phyloP scores from a whole-genome alignment of 2,888 invertebrate species.

The Hyppa rectilinea region DNA sequence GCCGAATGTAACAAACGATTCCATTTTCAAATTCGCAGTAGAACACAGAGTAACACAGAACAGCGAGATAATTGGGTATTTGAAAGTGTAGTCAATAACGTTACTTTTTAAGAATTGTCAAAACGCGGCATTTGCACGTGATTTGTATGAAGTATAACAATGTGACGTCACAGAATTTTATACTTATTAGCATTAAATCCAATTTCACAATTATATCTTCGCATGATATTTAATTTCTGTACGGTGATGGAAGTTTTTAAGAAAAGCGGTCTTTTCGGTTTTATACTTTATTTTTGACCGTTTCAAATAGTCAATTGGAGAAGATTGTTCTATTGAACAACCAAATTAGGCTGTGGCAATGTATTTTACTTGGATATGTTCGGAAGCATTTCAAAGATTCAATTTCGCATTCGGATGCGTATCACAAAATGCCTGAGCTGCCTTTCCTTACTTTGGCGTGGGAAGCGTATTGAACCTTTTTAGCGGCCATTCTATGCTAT shows the following conservation, averaged over 20 bases:
- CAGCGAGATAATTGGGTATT: constrained; percentile 28
- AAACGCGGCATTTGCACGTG: no score
- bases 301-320: no score
- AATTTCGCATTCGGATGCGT: constrained; percentile 57
- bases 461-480: constrained; percentile 60
- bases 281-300: no score
- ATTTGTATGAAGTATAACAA: no score
- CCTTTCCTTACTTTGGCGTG: constrained; percentile 31
- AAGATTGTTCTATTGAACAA: constrained; percentile 36
- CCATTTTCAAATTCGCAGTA: constrained; percentile 28
- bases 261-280: no score
- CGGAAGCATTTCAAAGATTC: constrained; percentile 52
- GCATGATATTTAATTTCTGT: no score
- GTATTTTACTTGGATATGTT: constrained; percentile 44
- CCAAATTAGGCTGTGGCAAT: constrained; percentile 48
- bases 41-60: constrained; percentile 33
- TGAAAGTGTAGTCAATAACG: no score
- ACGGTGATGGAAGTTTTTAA: no score
- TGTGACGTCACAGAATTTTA: no score
- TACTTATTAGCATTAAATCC: no score
- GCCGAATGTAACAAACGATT: constrained; percentile 36
- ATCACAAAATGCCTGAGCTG: constrained; percentile 57
- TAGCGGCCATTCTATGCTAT: constrained; percentile 53
- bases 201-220: no score
- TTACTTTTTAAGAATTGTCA: no score